Evolutionary conservation across 2,797 vertebrate genomes (phyloP).

Genomic region (Sebastiscus tertius): DNA sequence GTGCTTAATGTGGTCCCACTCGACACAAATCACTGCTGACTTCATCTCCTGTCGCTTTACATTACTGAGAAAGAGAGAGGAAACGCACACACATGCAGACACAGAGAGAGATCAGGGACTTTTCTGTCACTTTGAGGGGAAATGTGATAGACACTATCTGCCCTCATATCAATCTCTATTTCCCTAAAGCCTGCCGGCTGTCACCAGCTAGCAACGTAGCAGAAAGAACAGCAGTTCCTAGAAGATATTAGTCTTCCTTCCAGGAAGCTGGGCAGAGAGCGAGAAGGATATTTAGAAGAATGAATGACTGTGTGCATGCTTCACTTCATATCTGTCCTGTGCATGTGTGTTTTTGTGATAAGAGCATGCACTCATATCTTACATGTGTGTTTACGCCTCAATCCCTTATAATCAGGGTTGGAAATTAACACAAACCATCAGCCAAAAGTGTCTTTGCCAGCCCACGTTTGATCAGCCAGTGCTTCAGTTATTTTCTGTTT

Average conservation of each 20-base stretch:
- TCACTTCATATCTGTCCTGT: constrained; percentile 15
- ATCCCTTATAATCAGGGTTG: background rate
- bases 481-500: background rate
- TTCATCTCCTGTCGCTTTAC: constrained; percentile 52
- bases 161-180: constrained; percentile 55
- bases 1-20: constrained; percentile 42
- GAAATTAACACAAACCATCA: constrained; percentile 23
- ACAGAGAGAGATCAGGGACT: constrained; percentile 27
- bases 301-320: constrained; percentile 9
- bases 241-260: constrained; percentile 26
- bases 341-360: constrained; percentile 41
- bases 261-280: constrained; percentile 9
- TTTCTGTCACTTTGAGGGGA: constrained; percentile 38
- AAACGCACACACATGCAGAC: constrained; percentile 6
- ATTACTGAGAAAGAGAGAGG: constrained; percentile 35
- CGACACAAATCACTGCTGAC: constrained; percentile 32
- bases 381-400: constrained; percentile 65
- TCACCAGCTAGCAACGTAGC: constrained; percentile 33
- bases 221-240: constrained; percentile 25
- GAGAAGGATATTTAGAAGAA: constrained; percentile 14
- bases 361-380: constrained; percentile 39
- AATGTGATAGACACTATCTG: constrained; percentile 49
- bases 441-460: background rate
- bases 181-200: constrained; percentile 49
- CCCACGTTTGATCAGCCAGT: background rate